Conservation (phyloP, 2,888 invertebrate genomes). For the Hoplodrina ambigua region DNA sequence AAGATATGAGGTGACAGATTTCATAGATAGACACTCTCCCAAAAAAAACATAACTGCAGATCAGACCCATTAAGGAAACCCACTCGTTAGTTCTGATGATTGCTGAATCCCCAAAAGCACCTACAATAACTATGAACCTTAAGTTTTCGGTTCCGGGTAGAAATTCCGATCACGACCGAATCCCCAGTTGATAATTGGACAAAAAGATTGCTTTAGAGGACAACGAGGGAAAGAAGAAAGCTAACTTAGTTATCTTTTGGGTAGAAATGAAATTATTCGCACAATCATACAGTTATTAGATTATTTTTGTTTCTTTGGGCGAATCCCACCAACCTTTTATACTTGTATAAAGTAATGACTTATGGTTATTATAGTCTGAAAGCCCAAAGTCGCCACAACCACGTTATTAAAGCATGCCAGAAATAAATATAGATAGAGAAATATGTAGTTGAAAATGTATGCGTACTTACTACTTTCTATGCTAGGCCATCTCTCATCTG, state of each 20-base stretch:
- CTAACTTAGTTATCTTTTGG: neutral
- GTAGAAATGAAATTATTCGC: neutral
- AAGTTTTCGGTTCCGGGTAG: conserved; percentile 9
- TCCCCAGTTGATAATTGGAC: conserved; percentile 16
- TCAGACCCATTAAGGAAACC: neutral
- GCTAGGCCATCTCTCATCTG: too few relatives aligned
- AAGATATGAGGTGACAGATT: too few relatives aligned
- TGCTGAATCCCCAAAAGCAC: neutral
- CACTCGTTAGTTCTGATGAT: neutral
- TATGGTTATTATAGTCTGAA: too few relatives aligned
- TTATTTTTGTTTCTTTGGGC: neutral
- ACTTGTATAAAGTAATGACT: neutral
- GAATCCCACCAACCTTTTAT: neutral
- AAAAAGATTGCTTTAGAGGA: conserved; percentile 18
- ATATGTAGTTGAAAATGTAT: too few relatives aligned
- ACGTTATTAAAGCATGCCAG: too few relatives aligned
- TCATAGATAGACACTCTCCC: too few relatives aligned
- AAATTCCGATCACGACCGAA: conserved; percentile 27
- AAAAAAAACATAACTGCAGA: neutral
- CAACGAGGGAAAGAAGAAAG: neutral
- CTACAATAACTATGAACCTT: conserved; percentile 16
- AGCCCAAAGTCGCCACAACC: too few relatives aligned
- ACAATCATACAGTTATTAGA: neutral
- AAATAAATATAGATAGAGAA: too few relatives aligned
- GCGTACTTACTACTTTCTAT: too few relatives aligned